Evolutionary conservation across 2,888 invertebrate genomes (phyloP).

Genomic region (Cheilosia soror): DNA sequence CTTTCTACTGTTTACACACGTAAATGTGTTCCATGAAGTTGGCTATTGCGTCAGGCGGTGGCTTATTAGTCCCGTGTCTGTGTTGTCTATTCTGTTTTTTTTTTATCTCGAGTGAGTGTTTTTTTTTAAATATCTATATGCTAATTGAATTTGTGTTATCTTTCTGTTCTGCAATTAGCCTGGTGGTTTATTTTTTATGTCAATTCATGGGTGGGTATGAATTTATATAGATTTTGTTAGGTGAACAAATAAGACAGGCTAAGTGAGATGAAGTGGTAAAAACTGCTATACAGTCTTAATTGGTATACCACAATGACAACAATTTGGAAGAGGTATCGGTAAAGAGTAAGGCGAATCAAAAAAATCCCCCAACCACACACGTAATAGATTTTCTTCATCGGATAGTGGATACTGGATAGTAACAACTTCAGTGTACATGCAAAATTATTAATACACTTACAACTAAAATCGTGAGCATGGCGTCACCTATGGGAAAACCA

Average conservation of each 20-base stretch:
- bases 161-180: constrained; percentile 26
- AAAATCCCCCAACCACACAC: not conserved
- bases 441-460: not conserved
- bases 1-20: constrained; percentile 24
- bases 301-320: not conserved
- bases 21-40: constrained; percentile 26
- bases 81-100: not conserved
- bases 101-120: constrained; percentile 5
- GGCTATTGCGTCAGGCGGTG: constrained; percentile 23
- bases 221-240: constrained; percentile 11
- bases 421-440: not conserved
- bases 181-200: constrained; percentile 33
- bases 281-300: too few relatives aligned
- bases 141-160: constrained; percentile 55
- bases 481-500: not conserved
- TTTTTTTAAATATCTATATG: constrained; percentile 10
- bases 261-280: too few relatives aligned
- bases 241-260: constrained; percentile 18
- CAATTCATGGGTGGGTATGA: constrained; percentile 22
- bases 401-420: not conserved
- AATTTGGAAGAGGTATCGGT: constrained; percentile 10
- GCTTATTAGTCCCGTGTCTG: constrained; percentile 18
- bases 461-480: constrained; percentile 10
- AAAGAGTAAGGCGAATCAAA: not conserved
- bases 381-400: constrained; percentile 5